Percentiles rank a stretch among this genome's conserved stretches.
These are phyloP conservation scores for Alosa alosa DNA, from an alignment of 2,113 vertebrate species.

Conservation along the genomic window DNA sequence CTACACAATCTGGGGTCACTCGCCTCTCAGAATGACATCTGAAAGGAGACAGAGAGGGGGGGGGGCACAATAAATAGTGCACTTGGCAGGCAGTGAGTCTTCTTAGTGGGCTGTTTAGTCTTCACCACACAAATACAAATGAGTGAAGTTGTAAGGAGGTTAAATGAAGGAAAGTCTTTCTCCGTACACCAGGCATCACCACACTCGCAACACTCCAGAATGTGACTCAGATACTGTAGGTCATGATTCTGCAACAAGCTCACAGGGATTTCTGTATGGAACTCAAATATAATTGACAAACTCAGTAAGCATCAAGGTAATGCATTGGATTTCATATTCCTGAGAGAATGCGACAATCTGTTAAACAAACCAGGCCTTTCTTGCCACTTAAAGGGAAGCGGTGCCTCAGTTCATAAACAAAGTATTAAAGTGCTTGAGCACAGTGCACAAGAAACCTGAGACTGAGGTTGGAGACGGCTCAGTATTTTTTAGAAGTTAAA, in stretches of 20 bases:
- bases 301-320: too few relatives aligned
- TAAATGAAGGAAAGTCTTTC: too few relatives aligned
- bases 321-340: too few relatives aligned
- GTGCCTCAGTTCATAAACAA: constrained; percentile 25
- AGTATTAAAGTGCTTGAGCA: neutral
- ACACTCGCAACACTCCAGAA: too few relatives aligned
- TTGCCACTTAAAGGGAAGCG: neutral
- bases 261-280: too few relatives aligned
- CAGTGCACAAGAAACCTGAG: neutral
- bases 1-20: neutral
- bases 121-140: neutral
- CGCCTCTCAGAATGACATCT: neutral
- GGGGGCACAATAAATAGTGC: neutral
- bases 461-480: constrained; percentile 18
- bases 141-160: neutral
- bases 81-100: neutral
- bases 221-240: too few relatives aligned
- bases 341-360: too few relatives aligned
- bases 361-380: constrained; percentile 5
- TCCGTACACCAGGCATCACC: too few relatives aligned
- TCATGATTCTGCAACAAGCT: too few relatives aligned
- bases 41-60: neutral
- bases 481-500: neutral
- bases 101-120: neutral
- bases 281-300: too few relatives aligned